These are phyloP conservation scores for Aphaenogaster rudis DNA, from an alignment of 1,140 invertebrate species.

Conservation along the genomic window DNA sequence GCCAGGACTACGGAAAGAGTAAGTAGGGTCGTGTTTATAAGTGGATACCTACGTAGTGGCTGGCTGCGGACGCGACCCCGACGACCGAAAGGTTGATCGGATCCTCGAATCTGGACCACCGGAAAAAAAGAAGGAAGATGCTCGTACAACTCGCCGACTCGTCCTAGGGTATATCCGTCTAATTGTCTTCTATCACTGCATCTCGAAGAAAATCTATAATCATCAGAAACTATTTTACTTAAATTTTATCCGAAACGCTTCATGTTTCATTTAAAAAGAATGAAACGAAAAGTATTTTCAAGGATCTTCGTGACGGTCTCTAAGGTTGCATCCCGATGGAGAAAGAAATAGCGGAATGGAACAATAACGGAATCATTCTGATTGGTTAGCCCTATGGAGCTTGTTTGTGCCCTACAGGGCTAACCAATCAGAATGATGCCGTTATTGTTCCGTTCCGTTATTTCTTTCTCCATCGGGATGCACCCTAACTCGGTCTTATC, in stretches of 20 bases:
- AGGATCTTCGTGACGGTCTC: neutral
- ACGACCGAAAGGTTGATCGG: constrained; percentile 67
- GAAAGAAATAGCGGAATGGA: too few species aligned
- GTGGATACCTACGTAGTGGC: constrained; percentile 78
- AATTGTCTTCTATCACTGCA: constrained; percentile 22
- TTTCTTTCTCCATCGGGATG: too few species aligned
- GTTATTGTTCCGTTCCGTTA: too few species aligned
- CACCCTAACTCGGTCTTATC: neutral
- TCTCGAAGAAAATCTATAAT: neutral
- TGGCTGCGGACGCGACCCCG: constrained; percentile 70
- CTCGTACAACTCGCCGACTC: neutral
- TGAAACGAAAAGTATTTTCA: neutral
- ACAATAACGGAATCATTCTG: too few species aligned
- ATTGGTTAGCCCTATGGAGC: too few species aligned
- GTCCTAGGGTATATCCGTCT: constrained; percentile 1
- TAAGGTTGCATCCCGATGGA: too few species aligned
- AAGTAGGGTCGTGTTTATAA: constrained; percentile 83
- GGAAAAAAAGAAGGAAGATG: neutral
- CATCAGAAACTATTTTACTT: neutral
- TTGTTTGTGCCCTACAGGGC: too few species aligned
- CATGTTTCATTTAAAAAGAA: neutral
- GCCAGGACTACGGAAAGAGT: constrained; percentile 84
- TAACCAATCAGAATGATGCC: too few species aligned
- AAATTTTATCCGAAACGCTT: neutral
- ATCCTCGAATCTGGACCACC: constrained; percentile 52